These are phyloP conservation scores for Cataglyphis rosenhaueri DNA, from an alignment of 2,888 invertebrate genomes.

Conservation along the genomic window DNA sequence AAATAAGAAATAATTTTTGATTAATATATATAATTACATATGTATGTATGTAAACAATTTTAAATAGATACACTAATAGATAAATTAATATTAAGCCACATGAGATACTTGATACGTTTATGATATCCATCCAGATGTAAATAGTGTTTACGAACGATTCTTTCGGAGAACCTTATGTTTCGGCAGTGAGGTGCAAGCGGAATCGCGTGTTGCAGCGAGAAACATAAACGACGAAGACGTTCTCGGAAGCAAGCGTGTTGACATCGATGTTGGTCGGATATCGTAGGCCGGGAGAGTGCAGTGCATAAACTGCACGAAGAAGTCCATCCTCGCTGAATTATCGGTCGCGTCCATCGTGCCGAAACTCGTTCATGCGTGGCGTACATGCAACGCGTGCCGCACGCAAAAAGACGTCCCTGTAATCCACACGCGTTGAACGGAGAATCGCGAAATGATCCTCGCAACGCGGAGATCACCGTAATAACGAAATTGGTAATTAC, in stretches of 20 bases:
- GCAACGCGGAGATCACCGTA: constrained; percentile 73
- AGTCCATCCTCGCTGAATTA: constrained; percentile 4
- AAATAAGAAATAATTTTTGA: neutral
- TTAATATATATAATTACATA: neutral
- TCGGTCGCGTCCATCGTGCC: neutral
- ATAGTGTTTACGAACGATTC: neutral
- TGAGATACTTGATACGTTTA: neutral
- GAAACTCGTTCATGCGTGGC: neutral
- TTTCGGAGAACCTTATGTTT: neutral
- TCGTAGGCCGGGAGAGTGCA: neutral
- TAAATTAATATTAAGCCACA: neutral
- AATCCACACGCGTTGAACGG: constrained; percentile 64
- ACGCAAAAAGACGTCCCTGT: constrained; percentile 37
- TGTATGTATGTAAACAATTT: neutral
- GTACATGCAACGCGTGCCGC: constrained; percentile 28
- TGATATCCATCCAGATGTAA: neutral
- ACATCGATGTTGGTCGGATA: neutral
- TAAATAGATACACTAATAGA: neutral
- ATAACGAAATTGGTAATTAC: constrained; percentile 78
- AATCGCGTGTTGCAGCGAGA: constrained; percentile 11
- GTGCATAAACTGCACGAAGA: neutral
- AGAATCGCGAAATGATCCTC: constrained; percentile 68
- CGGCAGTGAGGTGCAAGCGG: too few species aligned
- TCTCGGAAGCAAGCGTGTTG: constrained; percentile 15
- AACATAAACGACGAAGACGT: neutral